phyloP scores from a whole-genome alignment of 1,140 invertebrate genomes.

The Zaprionus capensis region DNA sequence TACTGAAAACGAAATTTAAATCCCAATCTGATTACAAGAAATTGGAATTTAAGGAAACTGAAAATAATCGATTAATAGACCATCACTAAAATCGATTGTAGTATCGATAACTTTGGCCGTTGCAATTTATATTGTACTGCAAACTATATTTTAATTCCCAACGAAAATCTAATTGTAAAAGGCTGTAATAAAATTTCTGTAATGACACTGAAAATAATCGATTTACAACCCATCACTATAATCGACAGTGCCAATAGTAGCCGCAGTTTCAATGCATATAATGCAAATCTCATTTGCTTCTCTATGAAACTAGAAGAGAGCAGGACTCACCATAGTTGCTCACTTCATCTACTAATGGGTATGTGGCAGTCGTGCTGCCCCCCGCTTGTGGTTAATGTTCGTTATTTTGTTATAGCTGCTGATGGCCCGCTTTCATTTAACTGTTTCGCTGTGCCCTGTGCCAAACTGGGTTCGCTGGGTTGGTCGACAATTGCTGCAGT shows the following conservation, averaged over 20 bases:
- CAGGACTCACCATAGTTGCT: neutral
- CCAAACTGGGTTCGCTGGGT: neutral
- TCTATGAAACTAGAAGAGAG: too few species aligned
- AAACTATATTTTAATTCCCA: too few species aligned
- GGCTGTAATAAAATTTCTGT: too few species aligned
- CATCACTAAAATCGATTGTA: neutral
- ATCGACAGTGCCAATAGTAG: neutral
- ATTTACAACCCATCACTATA: neutral
- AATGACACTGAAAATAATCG: neutral
- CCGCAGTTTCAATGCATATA: too few species aligned
- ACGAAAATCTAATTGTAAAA: too few species aligned
- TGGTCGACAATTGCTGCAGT: conserved; percentile 52
- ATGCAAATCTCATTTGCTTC: too few species aligned
- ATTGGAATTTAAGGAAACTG: neutral
- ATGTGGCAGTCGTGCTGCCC: conserved; percentile 2
- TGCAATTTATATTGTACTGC: too few species aligned
- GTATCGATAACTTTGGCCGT: neutral
- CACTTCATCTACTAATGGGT: neutral
- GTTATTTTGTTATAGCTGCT: conserved; percentile 45
- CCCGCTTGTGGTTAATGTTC: neutral
- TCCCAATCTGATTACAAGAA: too few species aligned
- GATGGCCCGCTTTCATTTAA: conserved; percentile 42
- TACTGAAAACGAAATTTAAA: too few species aligned
- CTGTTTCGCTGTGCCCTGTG: conserved; percentile 19
- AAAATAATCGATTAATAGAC: neutral